These are phyloP conservation scores for Columba livia DNA, from an alignment of 2,113 vertebrate genomes.

Conservation along the genomic window DNA sequence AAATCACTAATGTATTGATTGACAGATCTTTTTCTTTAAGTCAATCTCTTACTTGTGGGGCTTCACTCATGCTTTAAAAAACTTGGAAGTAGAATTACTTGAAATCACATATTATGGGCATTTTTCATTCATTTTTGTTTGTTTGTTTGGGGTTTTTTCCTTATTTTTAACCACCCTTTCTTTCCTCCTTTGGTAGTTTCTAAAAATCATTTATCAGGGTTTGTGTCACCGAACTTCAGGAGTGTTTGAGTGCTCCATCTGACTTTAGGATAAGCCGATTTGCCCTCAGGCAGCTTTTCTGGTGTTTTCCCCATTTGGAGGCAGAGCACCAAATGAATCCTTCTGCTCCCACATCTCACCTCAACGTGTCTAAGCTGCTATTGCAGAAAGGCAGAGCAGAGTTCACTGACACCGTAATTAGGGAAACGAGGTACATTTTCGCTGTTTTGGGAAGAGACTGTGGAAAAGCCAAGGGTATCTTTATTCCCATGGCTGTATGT, in stretches of 20 bases:
- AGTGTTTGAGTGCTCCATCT: not conserved
- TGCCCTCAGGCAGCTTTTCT: not conserved
- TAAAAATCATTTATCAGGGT: not conserved
- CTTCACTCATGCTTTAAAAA: not conserved
- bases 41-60: not conserved
- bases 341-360: not conserved
- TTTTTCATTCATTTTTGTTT: not conserved
- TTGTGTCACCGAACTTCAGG: not conserved
- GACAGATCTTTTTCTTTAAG: not conserved
- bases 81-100: not conserved
- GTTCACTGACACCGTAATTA: not conserved
- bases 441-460: not conserved
- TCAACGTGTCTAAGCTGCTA: not conserved
- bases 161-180: not conserved
- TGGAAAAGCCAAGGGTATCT: not conserved
- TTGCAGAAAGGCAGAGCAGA: not conserved
- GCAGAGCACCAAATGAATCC: not conserved
- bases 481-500: not conserved
- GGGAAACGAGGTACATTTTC: fast-evolving
- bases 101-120: not conserved
- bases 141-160: not conserved
- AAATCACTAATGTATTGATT: not conserved
- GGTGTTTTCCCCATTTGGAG: not conserved
- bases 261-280: not conserved
- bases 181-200: not conserved